These are phyloP conservation scores for Vollenhovia emeryi DNA, from an alignment of 1,140 invertebrate genomes.

Conservation along the genomic window DNA sequence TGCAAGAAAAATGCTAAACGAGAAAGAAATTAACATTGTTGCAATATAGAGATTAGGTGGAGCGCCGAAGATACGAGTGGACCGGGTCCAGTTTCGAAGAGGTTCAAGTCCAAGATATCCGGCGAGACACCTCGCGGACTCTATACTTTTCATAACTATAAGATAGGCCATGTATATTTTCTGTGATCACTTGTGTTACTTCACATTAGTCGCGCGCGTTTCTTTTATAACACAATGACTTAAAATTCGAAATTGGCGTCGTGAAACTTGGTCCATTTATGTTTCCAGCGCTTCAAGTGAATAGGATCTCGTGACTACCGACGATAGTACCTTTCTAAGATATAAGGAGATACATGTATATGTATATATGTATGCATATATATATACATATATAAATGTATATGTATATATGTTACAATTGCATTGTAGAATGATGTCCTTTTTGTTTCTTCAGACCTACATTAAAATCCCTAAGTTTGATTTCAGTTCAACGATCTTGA, in stretches of 20 bases:
- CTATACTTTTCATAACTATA: neutral
- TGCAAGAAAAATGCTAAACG: slow-evolving; percentile 21
- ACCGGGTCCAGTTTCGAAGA: neutral
- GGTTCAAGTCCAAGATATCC: neutral
- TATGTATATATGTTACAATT: neutral
- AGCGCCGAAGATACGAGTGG: neutral
- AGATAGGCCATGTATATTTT: neutral
- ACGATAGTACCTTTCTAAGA: slow-evolving; percentile 58
- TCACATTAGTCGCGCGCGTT: neutral
- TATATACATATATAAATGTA: slow-evolving; percentile 31
- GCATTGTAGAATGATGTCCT: slow-evolving; percentile 29
- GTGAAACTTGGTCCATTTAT: neutral
- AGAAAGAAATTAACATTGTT: slow-evolving; percentile 73
- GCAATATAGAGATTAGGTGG: slow-evolving; percentile 70
- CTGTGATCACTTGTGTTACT: neutral
- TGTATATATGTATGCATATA: neutral
- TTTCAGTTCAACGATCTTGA: slow-evolving; percentile 70
- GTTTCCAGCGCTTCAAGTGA: slow-evolving; percentile 9
- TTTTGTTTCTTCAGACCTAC: slow-evolving; percentile 66
- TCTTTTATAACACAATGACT: neutral
- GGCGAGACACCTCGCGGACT: neutral
- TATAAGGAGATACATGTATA: slow-evolving; percentile 32
- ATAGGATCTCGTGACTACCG: slow-evolving; percentile 57
- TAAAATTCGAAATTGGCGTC: neutral
- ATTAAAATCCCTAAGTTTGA: slow-evolving; percentile 63